These are phyloP conservation scores for Apus apus DNA, from an alignment of 2,113 vertebrate species.

Conservation along the genomic window DNA sequence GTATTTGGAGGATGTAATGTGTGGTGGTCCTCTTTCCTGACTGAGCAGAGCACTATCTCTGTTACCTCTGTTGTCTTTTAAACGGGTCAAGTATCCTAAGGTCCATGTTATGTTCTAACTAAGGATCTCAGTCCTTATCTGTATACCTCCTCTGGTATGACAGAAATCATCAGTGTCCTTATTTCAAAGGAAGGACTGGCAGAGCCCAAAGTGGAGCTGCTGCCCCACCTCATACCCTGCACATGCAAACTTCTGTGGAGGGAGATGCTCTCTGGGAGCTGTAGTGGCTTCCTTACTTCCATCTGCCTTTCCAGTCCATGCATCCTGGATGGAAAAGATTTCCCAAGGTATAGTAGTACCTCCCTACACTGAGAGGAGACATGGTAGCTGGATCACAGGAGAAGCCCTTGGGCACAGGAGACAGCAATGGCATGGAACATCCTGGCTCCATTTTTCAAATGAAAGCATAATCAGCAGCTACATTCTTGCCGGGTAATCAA, in stretches of 20 bases:
- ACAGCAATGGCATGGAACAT: not conserved
- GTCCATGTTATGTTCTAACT: not conserved
- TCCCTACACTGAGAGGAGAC: not conserved
- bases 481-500: not conserved
- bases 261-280: not conserved
- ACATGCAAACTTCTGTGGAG: not conserved
- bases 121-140: not conserved
- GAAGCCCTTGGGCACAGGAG: not conserved
- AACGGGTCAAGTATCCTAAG: not conserved
- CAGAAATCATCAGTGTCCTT: not conserved
- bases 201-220: not conserved
- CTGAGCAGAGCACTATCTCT: not conserved
- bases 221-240: accelerated
- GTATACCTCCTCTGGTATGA: not conserved
- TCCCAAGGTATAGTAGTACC: not conserved
- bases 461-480: not conserved
- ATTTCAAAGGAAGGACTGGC: not conserved
- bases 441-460: not conserved
- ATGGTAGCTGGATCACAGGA: not conserved
- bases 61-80: not conserved
- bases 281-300: not conserved
- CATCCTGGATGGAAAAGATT: not conserved
- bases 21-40: not conserved
- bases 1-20: not conserved
- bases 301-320: not conserved